phyloP scores from a whole-genome alignment of 2,888 invertebrate species.

The Polyommatus icarus region DNA sequence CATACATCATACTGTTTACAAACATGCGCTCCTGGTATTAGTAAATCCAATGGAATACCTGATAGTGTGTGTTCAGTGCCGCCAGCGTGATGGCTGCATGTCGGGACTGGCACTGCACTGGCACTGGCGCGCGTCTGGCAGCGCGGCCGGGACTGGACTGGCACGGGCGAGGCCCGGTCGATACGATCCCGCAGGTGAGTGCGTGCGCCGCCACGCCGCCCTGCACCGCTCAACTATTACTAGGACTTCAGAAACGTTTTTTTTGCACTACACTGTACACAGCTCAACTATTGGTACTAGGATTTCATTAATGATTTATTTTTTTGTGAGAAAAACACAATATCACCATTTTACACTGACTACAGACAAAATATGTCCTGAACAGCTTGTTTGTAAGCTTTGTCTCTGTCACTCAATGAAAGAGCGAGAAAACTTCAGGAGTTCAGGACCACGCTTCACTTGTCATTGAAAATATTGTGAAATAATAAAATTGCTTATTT shows the following conservation, averaged over 20 bases:
- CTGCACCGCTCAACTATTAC: neutral
- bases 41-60: conserved; percentile 47
- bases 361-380: neutral
- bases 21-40: conserved; percentile 10
- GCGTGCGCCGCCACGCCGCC: conserved; percentile 60
- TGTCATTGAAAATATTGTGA: too few relatives aligned
- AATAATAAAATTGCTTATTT: too few relatives aligned
- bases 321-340: neutral
- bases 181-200: conserved; percentile 68
- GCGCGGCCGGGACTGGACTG: conserved; percentile 57
- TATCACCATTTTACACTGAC: too few relatives aligned
- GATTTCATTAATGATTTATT: neutral
- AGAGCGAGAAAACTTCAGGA: neutral
- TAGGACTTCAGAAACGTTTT: conserved; percentile 1
- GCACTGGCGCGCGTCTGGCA: conserved; percentile 41
- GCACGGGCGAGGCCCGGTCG: conserved; percentile 60
- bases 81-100: conserved; percentile 64
- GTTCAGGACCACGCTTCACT: too few relatives aligned
- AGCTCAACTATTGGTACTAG: neutral
- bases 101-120: conserved; percentile 45
- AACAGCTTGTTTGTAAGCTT: neutral
- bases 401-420: neutral
- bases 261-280: neutral
- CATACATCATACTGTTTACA: conserved; percentile 5
- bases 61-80: conserved; percentile 59